Evolutionary conservation across 2,797 vertebrate species (phyloP).

Genomic region (Florisuga fusca): DNA sequence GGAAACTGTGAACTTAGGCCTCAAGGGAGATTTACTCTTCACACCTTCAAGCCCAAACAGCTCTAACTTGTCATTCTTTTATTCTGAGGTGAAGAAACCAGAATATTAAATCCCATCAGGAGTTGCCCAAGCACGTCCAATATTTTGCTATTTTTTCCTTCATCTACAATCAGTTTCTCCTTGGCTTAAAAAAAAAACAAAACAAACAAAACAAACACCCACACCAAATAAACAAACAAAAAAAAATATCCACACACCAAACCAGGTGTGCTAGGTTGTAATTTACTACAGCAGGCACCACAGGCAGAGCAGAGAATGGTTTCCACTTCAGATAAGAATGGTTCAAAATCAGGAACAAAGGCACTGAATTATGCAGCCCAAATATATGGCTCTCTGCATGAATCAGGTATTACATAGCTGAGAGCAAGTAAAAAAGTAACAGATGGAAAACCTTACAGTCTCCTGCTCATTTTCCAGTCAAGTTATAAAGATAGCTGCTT

Average conservation of each 20-base stretch:
- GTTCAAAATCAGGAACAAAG: background rate
- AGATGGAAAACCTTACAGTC: background rate
- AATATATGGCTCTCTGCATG: background rate
- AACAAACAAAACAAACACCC: too few species aligned
- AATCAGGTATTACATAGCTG: background rate
- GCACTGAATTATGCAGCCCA: background rate
- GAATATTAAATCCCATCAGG: background rate
- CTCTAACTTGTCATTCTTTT: background rate
- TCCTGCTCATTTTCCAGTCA: background rate
- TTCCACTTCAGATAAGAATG: background rate
- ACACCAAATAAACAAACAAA: background rate
- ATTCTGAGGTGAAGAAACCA: background rate
- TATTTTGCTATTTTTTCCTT: background rate
- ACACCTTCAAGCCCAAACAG: slow-evolving; percentile 22
- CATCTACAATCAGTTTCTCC: background rate
- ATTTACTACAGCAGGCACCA: background rate
- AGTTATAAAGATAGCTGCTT: background rate
- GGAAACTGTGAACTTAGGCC: background rate
- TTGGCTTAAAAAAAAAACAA: background rate
- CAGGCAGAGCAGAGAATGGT: background rate
- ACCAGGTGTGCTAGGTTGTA: background rate
- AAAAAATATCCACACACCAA: too few species aligned
- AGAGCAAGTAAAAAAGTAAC: background rate
- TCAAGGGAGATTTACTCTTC: background rate
- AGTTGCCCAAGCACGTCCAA: background rate